Evolutionary conservation across 2,113 vertebrate genomes (phyloP), one percentile per base, ranked within the genome.

Genomic region (Megaceryle maxima): DNA sequence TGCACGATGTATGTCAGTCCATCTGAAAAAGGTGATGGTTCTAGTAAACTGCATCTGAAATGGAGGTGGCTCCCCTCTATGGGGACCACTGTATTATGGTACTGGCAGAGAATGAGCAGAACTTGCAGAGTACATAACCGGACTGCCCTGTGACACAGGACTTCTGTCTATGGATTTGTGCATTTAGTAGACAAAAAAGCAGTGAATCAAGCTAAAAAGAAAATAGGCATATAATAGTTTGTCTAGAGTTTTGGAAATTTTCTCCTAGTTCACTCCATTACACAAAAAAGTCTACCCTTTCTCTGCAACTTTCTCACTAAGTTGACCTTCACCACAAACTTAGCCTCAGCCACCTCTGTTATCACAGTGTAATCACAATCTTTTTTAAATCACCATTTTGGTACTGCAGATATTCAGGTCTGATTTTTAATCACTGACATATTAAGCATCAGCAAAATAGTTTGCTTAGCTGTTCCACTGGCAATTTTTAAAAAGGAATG

Each of bases 391-490:
- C 90, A 96, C 92, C 82, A 44, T 96, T 95, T 96, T 60, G 76
- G 84, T 92, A 85, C 87, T 91, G 82, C 59, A 94, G 79, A 94
- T 94, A 97, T 91, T 96, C 93, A 96, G 79, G 83, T 88, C 95
- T 96, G 95, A 96, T 94, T 96, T 96, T 97, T 97, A 97, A 97
- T 97, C 94, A 96, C 81, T 90, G 88, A 95, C 92, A 94, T 75
- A 97, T 97, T 96, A 97, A 94, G 91, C 90, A 94, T 97, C 96
- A 97, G 96, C 95, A 97, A 97, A 96, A 97, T 87, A 97, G 95
- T 97, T 97, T 96, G 96, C 96, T 97, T 97, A 96, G 96, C 94
- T 96, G 94, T 90, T 95, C 80, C 1, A 0, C 0, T 89, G 59
- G 94, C 92, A 97, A 97, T 97, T 97, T 97, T 96, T 92, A 93